Conservation (phyloP, 2,888 invertebrate species). For the Drosophila maculinotata region DNA sequence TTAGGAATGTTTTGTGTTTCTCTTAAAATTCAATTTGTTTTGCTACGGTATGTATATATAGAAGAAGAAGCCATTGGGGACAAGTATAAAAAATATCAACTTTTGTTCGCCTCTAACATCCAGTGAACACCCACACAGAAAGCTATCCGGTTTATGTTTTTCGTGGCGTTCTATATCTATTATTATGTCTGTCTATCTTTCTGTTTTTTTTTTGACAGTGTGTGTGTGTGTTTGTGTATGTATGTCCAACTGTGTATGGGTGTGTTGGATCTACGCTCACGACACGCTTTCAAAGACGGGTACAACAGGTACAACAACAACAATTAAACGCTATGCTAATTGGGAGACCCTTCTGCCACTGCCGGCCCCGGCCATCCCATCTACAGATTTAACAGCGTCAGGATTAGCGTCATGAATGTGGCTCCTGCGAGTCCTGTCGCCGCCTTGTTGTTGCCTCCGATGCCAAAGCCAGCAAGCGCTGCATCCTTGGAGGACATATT, state of each 20-base stretch:
- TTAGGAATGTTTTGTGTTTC: slow-evolving; percentile 59
- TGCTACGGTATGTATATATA: slow-evolving; percentile 18
- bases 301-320: slow-evolving; percentile 85
- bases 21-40: slow-evolving; percentile 48
- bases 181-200: slow-evolving; percentile 45
- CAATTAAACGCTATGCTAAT: slow-evolving; percentile 82
- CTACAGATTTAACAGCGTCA: slow-evolving; percentile 66
- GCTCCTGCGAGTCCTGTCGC: slow-evolving; percentile 24
- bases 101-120: slow-evolving; percentile 51
- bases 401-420: slow-evolving; percentile 41
- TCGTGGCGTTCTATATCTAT: slow-evolving; percentile 32
- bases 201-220: slow-evolving; percentile 13
- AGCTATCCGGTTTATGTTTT: slow-evolving; percentile 32
- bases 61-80: slow-evolving; percentile 64
- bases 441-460: slow-evolving; percentile 30
- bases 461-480: slow-evolving; percentile 71
- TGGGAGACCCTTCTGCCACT: slow-evolving; percentile 49
- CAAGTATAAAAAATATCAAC: slow-evolving; percentile 75
- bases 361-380: slow-evolving; percentile 28
- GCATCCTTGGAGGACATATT: slow-evolving; percentile 80
- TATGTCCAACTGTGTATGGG: slow-evolving; percentile 8
- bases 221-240: slow-evolving; percentile 7
- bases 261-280: slow-evolving; percentile 2
- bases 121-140: slow-evolving; percentile 47
- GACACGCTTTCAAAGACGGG: slow-evolving; percentile 77